These are phyloP conservation scores for Crenuchus spilurus DNA, from an alignment of 2,797 vertebrate genomes.

Conservation along the genomic window DNA sequence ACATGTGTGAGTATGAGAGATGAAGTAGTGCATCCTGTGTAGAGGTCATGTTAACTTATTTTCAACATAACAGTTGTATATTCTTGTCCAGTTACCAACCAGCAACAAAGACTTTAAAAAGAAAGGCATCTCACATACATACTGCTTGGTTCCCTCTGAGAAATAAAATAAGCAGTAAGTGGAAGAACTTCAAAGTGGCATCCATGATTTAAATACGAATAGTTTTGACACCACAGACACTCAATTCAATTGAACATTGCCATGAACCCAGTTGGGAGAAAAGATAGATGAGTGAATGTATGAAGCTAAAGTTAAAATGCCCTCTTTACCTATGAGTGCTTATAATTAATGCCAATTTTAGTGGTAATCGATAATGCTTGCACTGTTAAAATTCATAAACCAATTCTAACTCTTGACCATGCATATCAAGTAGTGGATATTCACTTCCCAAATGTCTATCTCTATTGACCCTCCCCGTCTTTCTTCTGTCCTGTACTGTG, in stretches of 20 bases:
- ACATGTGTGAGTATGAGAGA: too few species aligned
- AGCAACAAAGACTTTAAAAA: background rate
- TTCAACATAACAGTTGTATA: too few species aligned
- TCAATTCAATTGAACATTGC: background rate
- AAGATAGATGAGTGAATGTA: background rate
- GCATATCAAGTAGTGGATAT: constrained; percentile 10
- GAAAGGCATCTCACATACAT: background rate
- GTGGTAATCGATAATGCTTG: constrained; percentile 27
- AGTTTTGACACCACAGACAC: background rate
- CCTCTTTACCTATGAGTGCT: background rate
- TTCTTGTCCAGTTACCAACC: background rate
- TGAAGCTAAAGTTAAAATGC: constrained; percentile 4
- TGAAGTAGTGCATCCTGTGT: too few species aligned
- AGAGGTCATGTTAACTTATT: too few species aligned
- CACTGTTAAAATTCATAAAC: constrained; percentile 33
- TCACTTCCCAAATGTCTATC: constrained; percentile 12
- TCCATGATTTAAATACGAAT: background rate
- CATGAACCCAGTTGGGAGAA: background rate
- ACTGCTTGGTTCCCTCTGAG: background rate
- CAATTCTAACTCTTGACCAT: background rate
- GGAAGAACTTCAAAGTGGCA: background rate
- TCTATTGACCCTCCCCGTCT: constrained; percentile 17
- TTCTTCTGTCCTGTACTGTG: constrained; percentile 18
- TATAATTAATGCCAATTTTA: constrained; percentile 8
- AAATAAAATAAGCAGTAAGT: background rate